phyloP scores from a whole-genome alignment of 2,113 vertebrate genomes.

The Scolopax mira region DNA sequence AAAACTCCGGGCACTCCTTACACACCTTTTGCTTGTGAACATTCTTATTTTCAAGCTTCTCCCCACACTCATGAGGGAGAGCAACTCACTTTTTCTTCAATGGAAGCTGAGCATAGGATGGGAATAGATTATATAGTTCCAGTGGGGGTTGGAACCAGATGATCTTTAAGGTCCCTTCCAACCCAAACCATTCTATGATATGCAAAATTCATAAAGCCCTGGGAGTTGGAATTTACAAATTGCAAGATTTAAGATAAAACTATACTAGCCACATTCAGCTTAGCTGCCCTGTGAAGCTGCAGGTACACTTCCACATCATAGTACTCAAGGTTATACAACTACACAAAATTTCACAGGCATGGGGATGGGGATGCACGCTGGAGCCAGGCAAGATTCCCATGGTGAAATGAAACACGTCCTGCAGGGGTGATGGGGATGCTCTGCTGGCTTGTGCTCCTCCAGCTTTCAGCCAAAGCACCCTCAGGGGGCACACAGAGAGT shows the following conservation, averaged over 20 bases:
- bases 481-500: neutral
- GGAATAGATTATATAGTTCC: no score
- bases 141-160: no score
- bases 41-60: neutral
- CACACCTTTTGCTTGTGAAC: neutral
- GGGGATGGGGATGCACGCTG: neutral
- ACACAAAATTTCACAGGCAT: neutral
- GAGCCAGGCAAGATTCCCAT: neutral
- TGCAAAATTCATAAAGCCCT: neutral
- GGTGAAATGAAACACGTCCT: neutral
- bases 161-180: no score
- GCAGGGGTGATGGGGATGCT: neutral
- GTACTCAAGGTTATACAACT: neutral
- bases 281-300: neutral
- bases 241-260: neutral
- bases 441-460: neutral
- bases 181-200: neutral
- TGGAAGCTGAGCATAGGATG: neutral
- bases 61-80: rapidly evolving
- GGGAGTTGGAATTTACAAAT: neutral
- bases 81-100: neutral
- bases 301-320: neutral
- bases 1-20: neutral
- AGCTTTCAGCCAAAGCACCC: neutral
- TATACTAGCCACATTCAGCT: neutral